Conservation (phyloP, 2,113 vertebrate genomes). For the Aptenodytes patagonicus region DNA sequence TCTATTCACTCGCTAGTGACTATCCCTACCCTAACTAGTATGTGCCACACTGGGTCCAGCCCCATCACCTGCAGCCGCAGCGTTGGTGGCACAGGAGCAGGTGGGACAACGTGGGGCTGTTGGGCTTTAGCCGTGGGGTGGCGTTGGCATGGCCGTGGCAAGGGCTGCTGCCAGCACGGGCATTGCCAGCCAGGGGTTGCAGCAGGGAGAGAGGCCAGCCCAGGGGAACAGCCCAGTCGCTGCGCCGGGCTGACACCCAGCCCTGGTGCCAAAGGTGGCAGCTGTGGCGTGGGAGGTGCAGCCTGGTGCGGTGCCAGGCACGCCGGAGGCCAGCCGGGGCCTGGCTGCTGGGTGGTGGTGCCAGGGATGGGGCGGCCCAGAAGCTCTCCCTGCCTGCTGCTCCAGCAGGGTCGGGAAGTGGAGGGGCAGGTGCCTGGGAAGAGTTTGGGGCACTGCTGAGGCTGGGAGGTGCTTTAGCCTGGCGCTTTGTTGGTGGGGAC, state of each 20-base stretch:
- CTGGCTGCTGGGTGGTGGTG: neutral
- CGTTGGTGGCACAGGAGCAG: neutral
- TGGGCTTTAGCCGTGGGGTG: neutral
- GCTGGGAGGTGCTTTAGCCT: neutral
- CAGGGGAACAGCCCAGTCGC: neutral
- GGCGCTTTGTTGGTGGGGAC: neutral
- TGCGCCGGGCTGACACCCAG: neutral
- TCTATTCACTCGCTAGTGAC: no score
- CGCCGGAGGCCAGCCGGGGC: neutral
- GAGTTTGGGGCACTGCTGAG: neutral
- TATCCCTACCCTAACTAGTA: neutral
- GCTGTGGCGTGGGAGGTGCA: neutral
- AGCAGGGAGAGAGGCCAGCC: no score
- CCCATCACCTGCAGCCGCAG: neutral
- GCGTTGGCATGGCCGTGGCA: neutral
- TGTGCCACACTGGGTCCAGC: neutral
- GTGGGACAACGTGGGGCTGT: neutral
- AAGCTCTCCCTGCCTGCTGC: neutral
- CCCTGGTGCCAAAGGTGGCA: neutral
- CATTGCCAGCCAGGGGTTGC: neutral
- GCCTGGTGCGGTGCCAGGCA: neutral
- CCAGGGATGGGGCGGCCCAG: neutral
- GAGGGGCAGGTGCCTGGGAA: neutral
- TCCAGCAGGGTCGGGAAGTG: neutral
- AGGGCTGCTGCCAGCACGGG: neutral